Evolutionary conservation across 2,888 invertebrate genomes (phyloP), one percentile per base, ranked within the genome.

Genomic region (Falcaria lacertinaria): DNA sequence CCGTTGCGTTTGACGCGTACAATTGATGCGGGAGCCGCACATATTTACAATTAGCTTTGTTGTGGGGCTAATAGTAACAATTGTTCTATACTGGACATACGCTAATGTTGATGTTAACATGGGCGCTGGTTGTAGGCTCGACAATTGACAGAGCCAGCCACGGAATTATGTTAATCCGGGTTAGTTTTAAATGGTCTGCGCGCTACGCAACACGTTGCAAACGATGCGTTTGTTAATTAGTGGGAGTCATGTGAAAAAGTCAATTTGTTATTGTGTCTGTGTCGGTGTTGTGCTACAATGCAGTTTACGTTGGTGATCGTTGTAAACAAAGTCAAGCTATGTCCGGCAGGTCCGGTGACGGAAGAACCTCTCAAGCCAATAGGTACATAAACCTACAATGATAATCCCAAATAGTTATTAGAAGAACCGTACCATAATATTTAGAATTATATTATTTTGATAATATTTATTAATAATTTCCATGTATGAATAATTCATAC

Each of bases 241-340:
- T 74, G 57, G 47, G 55, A 64, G 72, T 64, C 64, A 76, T 79
- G 81, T 84, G 82, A 80, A 64, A 71, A 75, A 71, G 62, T 78
- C 51, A 52, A 47, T 45, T 67, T 69, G 67, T 71, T 67, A 63
- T 63, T 56, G 69, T 71, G 69, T 50, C 50, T 62, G 74, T 71
- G 68, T 50, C 60, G 54, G 70, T 77, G 69, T 54, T 60, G 70
- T 75, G 67, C 58, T 59, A 82, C 73, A 64, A 88, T 89, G 89
- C 88, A 89, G 81, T 89, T 82, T 74, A 88, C 88, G 53, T 69
- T 89, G 66, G 88, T 89, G 49, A 88, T 89, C 55, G 84, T 89
- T 53, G 85, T 88, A 64, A 88, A 85, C 75, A 86, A 74, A 75
- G 84, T 89, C 58, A 74, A 77, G 65, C 63, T 88, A 78, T 87